A percentile compares a stretch with the other conserved stretches of the same genome.
phyloP scores from a whole-genome alignment of 30 jellyfish, hydroid and myxozoan genomes.

The Hydractinia symbiolongicarpus region DNA sequence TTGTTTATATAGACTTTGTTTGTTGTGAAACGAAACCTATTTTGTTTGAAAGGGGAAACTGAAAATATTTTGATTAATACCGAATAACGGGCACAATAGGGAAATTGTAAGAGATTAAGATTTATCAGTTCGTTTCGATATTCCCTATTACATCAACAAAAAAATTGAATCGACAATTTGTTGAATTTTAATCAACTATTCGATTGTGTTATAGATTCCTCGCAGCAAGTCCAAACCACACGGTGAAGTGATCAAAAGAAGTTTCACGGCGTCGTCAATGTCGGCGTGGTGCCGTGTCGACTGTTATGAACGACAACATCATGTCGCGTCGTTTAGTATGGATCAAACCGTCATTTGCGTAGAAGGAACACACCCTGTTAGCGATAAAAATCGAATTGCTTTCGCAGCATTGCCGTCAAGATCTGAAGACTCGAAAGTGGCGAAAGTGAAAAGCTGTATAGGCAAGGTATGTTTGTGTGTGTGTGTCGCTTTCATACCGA shows the following conservation, averaged over 20 bases:
- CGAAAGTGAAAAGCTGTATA: slow-evolving; percentile 78
- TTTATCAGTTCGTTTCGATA: too few species aligned
- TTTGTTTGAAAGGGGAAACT: too few species aligned
- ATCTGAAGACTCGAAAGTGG: slow-evolving; percentile 64
- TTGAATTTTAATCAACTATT: too few species aligned
- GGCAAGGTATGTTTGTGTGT: slow-evolving; percentile 55
- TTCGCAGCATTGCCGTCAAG: slow-evolving; percentile 71
- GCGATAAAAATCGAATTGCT: slow-evolving; percentile 54
- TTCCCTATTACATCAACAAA: too few species aligned
- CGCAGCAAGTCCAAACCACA: slow-evolving; percentile 38
- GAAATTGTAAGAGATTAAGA: too few species aligned
- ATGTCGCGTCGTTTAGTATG: slow-evolving; percentile 78
- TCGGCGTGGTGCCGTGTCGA: slow-evolving; percentile 95
- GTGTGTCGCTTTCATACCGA: neutral
- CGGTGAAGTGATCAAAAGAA: slow-evolving; percentile 52
- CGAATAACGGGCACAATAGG: too few species aligned
- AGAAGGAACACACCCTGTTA: slow-evolving; percentile 64
- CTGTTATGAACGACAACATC: slow-evolving; percentile 88
- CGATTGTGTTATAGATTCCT: slow-evolving; percentile 20
- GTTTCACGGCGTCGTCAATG: slow-evolving; percentile 51
- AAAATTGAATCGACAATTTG: too few species aligned
- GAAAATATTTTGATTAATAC: too few species aligned
- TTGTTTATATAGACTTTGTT: too few species aligned
- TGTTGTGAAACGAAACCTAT: too few species aligned
- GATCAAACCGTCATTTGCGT: slow-evolving; percentile 74